phyloP scores from a whole-genome alignment of 2,797 vertebrate genomes.

The Microcaecilia unicolor region DNA sequence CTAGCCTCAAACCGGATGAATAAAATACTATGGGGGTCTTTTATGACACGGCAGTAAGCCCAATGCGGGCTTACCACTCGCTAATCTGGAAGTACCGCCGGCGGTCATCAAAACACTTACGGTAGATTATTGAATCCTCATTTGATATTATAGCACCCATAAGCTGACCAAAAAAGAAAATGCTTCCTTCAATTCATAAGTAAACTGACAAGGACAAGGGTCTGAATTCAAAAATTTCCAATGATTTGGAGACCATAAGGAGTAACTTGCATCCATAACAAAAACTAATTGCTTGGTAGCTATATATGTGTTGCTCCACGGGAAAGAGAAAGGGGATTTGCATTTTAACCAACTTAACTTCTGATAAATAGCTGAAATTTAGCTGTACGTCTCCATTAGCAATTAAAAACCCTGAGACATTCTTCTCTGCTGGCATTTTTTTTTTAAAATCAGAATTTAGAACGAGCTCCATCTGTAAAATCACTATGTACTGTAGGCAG shows the following conservation, averaged over 20 bases:
- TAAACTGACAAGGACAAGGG: constrained; percentile 7
- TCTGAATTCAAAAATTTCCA: constrained; percentile 9
- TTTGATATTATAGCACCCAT: too few relatives aligned
- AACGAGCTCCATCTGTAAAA: constrained; percentile 31
- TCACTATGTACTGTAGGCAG: constrained; percentile 22
- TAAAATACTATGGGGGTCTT: too few relatives aligned
- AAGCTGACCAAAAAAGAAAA: too few relatives aligned
- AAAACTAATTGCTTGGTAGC: constrained; percentile 3
- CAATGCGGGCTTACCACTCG: too few relatives aligned
- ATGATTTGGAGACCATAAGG: constrained; percentile 10
- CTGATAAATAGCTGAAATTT: constrained; percentile 27
- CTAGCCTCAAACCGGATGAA: too few relatives aligned
- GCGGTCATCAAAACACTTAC: too few relatives aligned
- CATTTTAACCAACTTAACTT: constrained; percentile 29
- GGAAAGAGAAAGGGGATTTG: constrained; percentile 6
- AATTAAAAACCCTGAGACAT: constrained; percentile 32
- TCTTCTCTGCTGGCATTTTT: constrained; percentile 36
- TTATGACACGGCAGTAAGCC: too few relatives aligned
- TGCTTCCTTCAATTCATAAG: too few relatives aligned
- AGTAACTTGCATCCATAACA: neutral
- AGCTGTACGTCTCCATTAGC: constrained; percentile 12
- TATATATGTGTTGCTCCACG: constrained; percentile 6
- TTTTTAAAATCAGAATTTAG: constrained; percentile 36
- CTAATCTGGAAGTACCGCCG: too few relatives aligned
- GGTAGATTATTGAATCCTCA: too few relatives aligned